phyloP scores from a whole-genome alignment of 2,888 invertebrate genomes.

The Pelosia muscerda region DNA sequence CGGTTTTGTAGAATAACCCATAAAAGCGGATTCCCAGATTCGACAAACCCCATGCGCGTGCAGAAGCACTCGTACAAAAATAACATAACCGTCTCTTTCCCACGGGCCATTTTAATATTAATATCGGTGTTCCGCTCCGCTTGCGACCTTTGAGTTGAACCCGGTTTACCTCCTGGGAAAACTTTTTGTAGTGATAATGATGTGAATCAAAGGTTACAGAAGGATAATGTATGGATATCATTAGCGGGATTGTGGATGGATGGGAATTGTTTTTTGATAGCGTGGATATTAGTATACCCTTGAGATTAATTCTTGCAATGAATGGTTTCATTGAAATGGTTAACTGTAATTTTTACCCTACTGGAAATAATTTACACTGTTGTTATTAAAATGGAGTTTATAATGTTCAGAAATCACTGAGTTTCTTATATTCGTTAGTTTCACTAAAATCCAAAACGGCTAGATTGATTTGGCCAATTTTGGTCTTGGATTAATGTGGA shows the following conservation, averaged over 20 bases:
- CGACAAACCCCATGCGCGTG: conserved; percentile 1
- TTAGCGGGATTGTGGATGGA: conserved; percentile 22
- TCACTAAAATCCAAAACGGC: no score
- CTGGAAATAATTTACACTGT: not conserved
- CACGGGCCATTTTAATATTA: conserved; percentile 53
- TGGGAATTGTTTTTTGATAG: conserved; percentile 14
- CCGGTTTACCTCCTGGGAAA: conserved; percentile 41
- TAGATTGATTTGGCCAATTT: no score
- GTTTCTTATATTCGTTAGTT: no score
- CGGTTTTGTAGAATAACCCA: no score
- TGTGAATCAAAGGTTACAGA: conserved; percentile 18
- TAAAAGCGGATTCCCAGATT: not conserved
- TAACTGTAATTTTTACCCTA: not conserved
- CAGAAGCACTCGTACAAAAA: conserved; percentile 6
- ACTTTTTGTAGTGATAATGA: conserved; percentile 31
- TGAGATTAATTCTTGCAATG: not conserved
- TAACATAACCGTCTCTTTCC: conserved; percentile 35
- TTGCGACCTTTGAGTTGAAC: conserved; percentile 39
- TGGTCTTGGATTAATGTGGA: no score
- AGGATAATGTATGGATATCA: conserved; percentile 20
- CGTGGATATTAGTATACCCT: not conserved
- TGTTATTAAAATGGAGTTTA: no score
- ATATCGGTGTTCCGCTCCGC: conserved; percentile 55
- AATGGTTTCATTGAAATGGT: not conserved
- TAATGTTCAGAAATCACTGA: no score